Conservation (phyloP, 2,888 invertebrate species). For the Ethmia dodecea region DNA sequence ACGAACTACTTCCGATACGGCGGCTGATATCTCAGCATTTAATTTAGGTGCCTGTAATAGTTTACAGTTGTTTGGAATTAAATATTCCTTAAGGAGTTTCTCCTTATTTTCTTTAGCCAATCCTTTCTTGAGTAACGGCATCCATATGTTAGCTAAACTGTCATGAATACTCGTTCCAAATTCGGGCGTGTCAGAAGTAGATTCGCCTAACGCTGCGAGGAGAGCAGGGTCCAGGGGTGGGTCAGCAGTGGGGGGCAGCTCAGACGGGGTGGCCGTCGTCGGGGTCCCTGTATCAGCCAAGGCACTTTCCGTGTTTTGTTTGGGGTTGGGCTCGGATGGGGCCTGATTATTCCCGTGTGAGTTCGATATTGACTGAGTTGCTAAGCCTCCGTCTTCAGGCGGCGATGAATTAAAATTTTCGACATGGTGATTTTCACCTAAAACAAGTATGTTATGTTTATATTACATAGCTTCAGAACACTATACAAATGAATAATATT, state of each 20-base stretch:
- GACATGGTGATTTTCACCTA: not conserved
- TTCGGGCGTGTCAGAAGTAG: constrained; percentile 7
- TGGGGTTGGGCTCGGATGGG: not conserved
- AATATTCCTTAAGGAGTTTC: constrained; percentile 11
- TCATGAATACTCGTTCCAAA: constrained; percentile 14
- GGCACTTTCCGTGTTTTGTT: not conserved
- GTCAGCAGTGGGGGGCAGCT: constrained; percentile 11
- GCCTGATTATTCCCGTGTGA: too few relatives aligned
- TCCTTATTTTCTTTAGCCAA: constrained; percentile 14
- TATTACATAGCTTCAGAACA: not conserved
- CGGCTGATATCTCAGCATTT: too few relatives aligned
- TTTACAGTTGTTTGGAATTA: too few relatives aligned
- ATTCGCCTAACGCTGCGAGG: constrained; percentile 12
- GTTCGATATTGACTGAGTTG: too few relatives aligned
- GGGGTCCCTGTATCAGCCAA: not conserved
- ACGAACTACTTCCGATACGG: too few relatives aligned
- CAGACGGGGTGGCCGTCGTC: not conserved
- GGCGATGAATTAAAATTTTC: not conserved
- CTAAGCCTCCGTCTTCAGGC: not conserved
- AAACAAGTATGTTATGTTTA: not conserved
- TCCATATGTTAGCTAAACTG: constrained; percentile 11
- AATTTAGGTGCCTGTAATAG: too few relatives aligned
- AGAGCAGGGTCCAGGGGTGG: constrained; percentile 11
- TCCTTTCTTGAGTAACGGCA: constrained; percentile 15
- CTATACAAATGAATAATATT: too few relatives aligned